A percentile compares a stretch with the other conserved stretches of the same genome.
Evolutionary conservation across 2,113 vertebrate species (phyloP).

Genomic region (Protobothrops flavoviridis): DNA sequence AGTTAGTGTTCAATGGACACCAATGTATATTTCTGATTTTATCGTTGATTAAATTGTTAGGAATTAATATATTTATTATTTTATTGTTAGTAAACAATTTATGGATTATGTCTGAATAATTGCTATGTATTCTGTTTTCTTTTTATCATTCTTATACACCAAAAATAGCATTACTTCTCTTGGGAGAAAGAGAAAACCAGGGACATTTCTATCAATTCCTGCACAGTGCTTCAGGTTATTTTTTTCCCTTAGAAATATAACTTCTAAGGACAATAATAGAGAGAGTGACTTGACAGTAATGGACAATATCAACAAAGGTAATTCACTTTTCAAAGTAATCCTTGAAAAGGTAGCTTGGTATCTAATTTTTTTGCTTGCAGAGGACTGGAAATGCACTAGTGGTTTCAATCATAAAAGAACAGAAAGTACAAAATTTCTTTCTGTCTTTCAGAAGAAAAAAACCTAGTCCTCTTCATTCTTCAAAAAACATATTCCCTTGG

Average conservation of each 20-base stretch:
- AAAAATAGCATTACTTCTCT: background rate
- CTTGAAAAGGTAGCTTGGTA: constrained; percentile 21
- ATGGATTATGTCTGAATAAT: background rate
- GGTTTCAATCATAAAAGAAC: constrained; percentile 31
- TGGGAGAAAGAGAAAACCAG: background rate
- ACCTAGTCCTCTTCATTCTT: background rate
- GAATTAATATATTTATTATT: background rate
- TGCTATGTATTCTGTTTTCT: background rate
- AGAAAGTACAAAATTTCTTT: constrained; percentile 21
- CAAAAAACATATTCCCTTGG: background rate
- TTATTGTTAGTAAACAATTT: background rate
- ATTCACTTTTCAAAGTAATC: constrained; percentile 34
- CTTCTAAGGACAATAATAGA: background rate
- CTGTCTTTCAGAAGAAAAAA: background rate
- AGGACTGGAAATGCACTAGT: constrained; percentile 27
- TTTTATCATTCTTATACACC: background rate
- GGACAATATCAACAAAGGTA: constrained; percentile 24
- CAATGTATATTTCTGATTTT: background rate
- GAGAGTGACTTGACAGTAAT: constrained; percentile 4
- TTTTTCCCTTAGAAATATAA: background rate
- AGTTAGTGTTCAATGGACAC: background rate
- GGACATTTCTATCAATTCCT: constrained; percentile 4
- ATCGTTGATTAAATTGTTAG: background rate
- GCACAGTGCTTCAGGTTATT: accelerated
- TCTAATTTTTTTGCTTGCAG: constrained; percentile 31